Conservation (phyloP, 2,888 invertebrate genomes). For the Rugalucina vietnamica region DNA sequence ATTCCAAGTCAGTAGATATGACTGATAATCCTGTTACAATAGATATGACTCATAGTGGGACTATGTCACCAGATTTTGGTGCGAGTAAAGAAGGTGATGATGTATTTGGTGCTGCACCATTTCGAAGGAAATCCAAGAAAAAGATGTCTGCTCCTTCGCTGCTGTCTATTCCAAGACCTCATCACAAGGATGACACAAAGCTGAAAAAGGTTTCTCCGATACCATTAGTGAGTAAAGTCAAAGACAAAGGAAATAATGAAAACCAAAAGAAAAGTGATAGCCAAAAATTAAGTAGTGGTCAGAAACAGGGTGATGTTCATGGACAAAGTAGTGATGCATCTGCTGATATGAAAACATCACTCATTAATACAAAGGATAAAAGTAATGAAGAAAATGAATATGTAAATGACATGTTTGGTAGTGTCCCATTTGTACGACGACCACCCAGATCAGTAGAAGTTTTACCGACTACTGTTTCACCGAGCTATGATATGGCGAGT, state of each 20-base stretch:
- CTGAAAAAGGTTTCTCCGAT: constrained; percentile 8
- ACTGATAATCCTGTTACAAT: constrained; percentile 43
- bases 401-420: constrained; percentile 76
- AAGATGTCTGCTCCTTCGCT: constrained; percentile 53
- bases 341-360: neutral
- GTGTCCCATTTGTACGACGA: constrained; percentile 76
- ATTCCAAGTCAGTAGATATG: constrained; percentile 11
- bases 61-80: constrained; percentile 59
- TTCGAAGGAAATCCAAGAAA: constrained; percentile 72
- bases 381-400: constrained; percentile 34
- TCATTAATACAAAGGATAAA: constrained; percentile 29
- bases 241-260: constrained; percentile 31
- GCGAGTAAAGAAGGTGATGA: constrained; percentile 63
- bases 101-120: constrained; percentile 82
- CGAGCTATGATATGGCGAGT: neutral
- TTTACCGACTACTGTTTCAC: constrained; percentile 28
- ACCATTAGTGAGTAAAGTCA: constrained; percentile 42
- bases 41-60: constrained; percentile 29
- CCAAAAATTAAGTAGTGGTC: constrained; percentile 15
- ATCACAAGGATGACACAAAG: constrained; percentile 1
- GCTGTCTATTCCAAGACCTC: neutral
- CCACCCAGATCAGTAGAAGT: constrained; percentile 62
- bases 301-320: constrained; percentile 36
- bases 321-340: constrained; percentile 4
- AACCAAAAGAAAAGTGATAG: constrained; percentile 37